Conservation (phyloP, 2,113 vertebrate species). For the Seriola quinqueradiata region DNA sequence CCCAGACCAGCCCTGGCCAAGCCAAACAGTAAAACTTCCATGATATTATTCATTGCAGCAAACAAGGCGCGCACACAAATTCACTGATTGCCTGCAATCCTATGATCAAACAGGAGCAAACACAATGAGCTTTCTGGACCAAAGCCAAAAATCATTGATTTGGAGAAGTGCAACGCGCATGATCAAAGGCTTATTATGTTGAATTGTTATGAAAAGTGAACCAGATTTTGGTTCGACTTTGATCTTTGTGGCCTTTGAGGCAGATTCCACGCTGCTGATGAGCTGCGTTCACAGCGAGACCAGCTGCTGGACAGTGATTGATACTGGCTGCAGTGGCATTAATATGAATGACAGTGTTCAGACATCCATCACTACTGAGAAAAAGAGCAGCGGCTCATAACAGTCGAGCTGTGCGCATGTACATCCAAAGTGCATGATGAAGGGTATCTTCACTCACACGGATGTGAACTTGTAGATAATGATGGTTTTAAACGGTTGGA, state of each 20-base stretch:
- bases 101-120: conserved; percentile 52
- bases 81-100: conserved; percentile 10
- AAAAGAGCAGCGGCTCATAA: background rate
- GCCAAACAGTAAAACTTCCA: conserved; percentile 2
- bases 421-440: background rate
- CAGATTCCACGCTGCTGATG: conserved; percentile 25
- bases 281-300: background rate
- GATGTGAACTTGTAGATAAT: background rate
- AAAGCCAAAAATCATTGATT: conserved; percentile 35
- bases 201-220: conserved; percentile 53
- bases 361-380: background rate
- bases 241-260: conserved; percentile 57
- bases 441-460: background rate
- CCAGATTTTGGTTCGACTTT: conserved; percentile 43
- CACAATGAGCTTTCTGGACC: conserved; percentile 44
- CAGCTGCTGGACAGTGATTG: conserved; percentile 45
- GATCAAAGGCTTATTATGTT: conserved; percentile 65
- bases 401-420: background rate
- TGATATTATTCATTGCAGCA: background rate
- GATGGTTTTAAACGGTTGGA: background rate
- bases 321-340: conserved; percentile 14
- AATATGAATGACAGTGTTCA: conserved; percentile 19
- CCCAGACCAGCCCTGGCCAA: no score
- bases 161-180: conserved; percentile 11
- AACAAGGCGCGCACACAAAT: conserved; percentile 1